Percentiles rank a stretch among this genome's conserved stretches.
Evolutionary conservation across 2,113 vertebrate genomes (phyloP).

Genomic region (Chaetops frenatus): DNA sequence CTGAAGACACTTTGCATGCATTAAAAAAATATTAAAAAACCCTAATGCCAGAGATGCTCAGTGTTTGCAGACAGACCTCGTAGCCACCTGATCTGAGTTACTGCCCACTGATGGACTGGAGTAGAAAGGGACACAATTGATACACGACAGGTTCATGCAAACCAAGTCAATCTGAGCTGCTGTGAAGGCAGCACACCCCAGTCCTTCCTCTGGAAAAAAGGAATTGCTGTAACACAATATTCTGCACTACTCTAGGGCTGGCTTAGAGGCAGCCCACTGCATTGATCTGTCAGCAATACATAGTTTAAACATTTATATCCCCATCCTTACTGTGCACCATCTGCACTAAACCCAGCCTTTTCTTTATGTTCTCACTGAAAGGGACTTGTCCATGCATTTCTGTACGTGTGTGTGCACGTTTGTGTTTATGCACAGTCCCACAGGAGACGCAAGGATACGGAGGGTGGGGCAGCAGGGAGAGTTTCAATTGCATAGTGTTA

Average conservation of each 20-base stretch:
- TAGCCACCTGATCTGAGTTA: fast-evolving
- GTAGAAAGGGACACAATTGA: not conserved
- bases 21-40: not conserved
- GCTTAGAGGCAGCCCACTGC: not conserved
- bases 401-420: not conserved
- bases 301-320: not conserved
- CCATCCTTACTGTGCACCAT: not conserved
- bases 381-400: fast-evolving
- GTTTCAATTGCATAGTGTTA: not conserved
- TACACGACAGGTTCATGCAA: not conserved
- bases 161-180: not conserved
- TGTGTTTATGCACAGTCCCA: fast-evolving
- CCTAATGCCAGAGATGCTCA: not conserved
- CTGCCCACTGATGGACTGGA: not conserved
- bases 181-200: not conserved
- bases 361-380: not conserved
- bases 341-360: not conserved
- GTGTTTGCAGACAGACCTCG: not conserved
- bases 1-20: fast-evolving
- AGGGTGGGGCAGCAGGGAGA: not conserved
- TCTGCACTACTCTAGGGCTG: not conserved
- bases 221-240: fast-evolving
- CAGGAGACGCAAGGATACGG: not conserved
- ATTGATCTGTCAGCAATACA: not conserved
- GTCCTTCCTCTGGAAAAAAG: not conserved